Evolutionary conservation across 1,140 invertebrate species (phyloP).

Genomic region (Bilobella aurantiaca): DNA sequence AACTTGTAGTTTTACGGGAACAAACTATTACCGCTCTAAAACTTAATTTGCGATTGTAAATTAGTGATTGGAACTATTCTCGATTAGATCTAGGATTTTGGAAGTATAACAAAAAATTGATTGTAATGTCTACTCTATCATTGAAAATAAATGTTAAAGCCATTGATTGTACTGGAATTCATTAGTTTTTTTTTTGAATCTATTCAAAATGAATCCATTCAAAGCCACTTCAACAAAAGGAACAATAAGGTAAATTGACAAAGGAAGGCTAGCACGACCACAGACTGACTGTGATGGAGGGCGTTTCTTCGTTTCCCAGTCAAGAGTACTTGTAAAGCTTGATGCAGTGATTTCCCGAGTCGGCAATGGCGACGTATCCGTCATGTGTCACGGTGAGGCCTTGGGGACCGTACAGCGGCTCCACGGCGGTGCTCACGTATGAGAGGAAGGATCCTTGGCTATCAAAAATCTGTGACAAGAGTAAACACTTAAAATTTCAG

Average conservation of each 20-base stretch:
- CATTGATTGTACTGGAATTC: not conserved
- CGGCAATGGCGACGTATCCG: slow-evolving; percentile 47
- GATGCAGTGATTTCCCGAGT: slow-evolving; percentile 51
- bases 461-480: slow-evolving; percentile 46
- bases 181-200: too few relatives aligned
- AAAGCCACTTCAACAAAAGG: not conserved
- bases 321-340: slow-evolving; percentile 39
- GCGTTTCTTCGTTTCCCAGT: not conserved
- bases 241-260: not conserved
- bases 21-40: too few relatives aligned
- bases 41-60: not conserved
- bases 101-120: not conserved
- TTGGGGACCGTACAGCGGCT: slow-evolving; percentile 51
- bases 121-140: not conserved
- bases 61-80: not conserved
- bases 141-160: not conserved
- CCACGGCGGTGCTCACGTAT: slow-evolving; percentile 46
- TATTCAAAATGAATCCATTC: not conserved
- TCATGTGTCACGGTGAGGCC: slow-evolving; percentile 45
- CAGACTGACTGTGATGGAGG: not conserved
- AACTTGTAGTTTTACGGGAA: too few relatives aligned
- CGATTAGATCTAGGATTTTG: not conserved
- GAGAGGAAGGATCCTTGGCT: slow-evolving; percentile 47
- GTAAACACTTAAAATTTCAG: slow-evolving; percentile 11
- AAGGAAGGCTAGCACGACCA: not conserved